Percentiles rank a stretch among this genome's conserved stretches.
Evolutionary conservation across 2,888 invertebrate genomes (phyloP).

Genomic region (Chironomus riparius): DNA sequence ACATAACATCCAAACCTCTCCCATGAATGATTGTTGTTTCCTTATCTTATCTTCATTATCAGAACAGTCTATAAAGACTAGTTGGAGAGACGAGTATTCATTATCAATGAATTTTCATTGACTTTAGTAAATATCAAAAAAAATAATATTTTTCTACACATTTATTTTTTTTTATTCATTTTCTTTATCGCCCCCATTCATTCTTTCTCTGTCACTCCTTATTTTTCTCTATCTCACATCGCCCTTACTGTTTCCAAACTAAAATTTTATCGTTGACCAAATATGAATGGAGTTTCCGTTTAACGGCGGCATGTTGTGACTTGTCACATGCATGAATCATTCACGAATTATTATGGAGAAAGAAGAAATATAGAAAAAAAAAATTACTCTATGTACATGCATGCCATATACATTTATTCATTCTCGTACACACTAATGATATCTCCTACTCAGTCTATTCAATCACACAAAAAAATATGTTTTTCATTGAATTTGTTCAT

Average conservation of each 20-base stretch:
- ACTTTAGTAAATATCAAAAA: not conserved
- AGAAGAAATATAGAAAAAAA: too few relatives aligned
- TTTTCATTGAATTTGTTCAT: too few relatives aligned
- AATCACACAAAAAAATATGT: not conserved
- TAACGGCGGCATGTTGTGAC: not conserved
- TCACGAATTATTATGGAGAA: not conserved
- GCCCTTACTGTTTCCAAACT: too few relatives aligned
- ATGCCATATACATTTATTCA: not conserved
- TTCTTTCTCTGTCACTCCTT: too few relatives aligned
- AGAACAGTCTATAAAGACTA: too few relatives aligned
- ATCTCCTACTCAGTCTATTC: not conserved
- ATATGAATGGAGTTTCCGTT: conserved; percentile 24
- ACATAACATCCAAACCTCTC: too few relatives aligned
- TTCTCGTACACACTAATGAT: not conserved
- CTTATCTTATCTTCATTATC: too few relatives aligned
- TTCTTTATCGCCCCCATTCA: not conserved
- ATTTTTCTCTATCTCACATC: too few relatives aligned
- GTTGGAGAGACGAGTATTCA: not conserved
- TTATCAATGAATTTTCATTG: not conserved
- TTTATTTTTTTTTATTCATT: not conserved
- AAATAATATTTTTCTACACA: not conserved
- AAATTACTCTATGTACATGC: too few relatives aligned
- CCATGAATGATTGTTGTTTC: too few relatives aligned
- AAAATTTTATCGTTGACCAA: not conserved
- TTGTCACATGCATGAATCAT: not conserved